Evolutionary conservation across 1,140 invertebrate genomes (phyloP), one percentile per base, ranked within the genome.

Genomic region (Caenorhabditis remanei): DNA sequence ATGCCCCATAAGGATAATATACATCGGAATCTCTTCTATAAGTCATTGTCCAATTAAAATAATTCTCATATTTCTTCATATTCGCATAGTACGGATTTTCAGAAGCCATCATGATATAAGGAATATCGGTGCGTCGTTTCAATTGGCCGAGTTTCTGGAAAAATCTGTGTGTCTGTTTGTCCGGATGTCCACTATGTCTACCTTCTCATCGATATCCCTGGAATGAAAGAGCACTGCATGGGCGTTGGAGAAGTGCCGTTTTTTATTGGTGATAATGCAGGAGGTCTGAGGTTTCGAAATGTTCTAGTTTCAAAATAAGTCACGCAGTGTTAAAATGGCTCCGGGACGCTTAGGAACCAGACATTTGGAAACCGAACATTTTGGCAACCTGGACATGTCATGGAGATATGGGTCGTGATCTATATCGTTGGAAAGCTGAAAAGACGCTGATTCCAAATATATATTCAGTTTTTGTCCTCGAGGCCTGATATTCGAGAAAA

Each of bases 11-110:
- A 4, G 87, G 87, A 83, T 61, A 7, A 11, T 32, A 88, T 4
- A 88, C 61, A 32, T 88, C 87, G 0, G 87, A 79, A 82, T 87
- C 87, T 0, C 0, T 67, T 21, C 85, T 11, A 67, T 79, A 88
- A 19, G 61, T 85, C 87, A 87, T 87, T 48, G 87, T 87, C 87
- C 87, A 87, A 55, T 87, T 87, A n/a, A 87, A 87, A 56, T 24
- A 85, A 41, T 87, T 21, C 32, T 41, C 11, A 75, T 41, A 50
- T 11, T 40, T 32, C 21, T 2, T 14, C 14, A 50, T 9, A 40
- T 58, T 6, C 7, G 65, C 40, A 40, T 43, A 55, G 58, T 32
- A 50, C 21, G 46, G 50, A 41, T 21, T 86, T 79, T 48, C 83
- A 2, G 14, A 43, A 43, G 56, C 53, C 83, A 61, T 21, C n/a